phyloP scores from a whole-genome alignment of 2,888 invertebrate species.

The Branchinecta sandiegonensis region DNA sequence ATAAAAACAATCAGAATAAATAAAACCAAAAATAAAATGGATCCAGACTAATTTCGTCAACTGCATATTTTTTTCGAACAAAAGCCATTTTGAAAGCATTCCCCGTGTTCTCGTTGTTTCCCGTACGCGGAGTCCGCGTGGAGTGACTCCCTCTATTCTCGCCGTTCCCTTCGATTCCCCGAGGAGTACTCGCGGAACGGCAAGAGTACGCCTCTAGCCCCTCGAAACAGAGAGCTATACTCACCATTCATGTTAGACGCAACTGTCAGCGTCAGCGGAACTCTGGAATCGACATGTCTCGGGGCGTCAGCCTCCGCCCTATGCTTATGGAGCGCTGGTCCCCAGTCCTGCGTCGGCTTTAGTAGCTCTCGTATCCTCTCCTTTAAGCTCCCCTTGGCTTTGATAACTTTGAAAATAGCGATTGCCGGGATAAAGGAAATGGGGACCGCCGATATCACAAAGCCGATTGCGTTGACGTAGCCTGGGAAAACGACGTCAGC shows the following conservation, averaged over 20 bases:
- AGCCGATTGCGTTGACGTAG: conserved; percentile 64
- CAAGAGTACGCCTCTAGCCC: too few relatives aligned
- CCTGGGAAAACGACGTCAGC: conserved; percentile 56
- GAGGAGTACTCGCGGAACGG: too few relatives aligned
- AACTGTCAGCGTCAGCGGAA: conserved; percentile 13
- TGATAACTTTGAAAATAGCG: conserved; percentile 25
- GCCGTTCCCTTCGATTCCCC: too few relatives aligned
- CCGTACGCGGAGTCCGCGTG: too few relatives aligned
- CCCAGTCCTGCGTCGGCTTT: conserved; percentile 57
- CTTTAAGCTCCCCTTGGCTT: conserved; percentile 30
- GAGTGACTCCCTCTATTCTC: too few relatives aligned
- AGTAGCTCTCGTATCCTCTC: conserved; percentile 48
- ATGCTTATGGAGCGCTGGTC: conserved; percentile 37
- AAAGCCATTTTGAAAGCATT: too few relatives aligned
- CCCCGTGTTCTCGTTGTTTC: too few relatives aligned
- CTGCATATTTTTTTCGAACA: too few relatives aligned
- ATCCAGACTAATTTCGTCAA: too few relatives aligned
- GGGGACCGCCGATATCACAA: conserved; percentile 57
- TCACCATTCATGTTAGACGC: background rate
- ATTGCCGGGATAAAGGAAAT: conserved; percentile 47
- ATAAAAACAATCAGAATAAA: too few relatives aligned
- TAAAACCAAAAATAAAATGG: too few relatives aligned
- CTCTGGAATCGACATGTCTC: conserved; percentile 20
- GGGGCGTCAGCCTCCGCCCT: conserved; percentile 21
- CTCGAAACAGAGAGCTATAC: background rate